Evolutionary conservation across 1,140 invertebrate species (phyloP).

Genomic region (Drosophila persimilis): DNA sequence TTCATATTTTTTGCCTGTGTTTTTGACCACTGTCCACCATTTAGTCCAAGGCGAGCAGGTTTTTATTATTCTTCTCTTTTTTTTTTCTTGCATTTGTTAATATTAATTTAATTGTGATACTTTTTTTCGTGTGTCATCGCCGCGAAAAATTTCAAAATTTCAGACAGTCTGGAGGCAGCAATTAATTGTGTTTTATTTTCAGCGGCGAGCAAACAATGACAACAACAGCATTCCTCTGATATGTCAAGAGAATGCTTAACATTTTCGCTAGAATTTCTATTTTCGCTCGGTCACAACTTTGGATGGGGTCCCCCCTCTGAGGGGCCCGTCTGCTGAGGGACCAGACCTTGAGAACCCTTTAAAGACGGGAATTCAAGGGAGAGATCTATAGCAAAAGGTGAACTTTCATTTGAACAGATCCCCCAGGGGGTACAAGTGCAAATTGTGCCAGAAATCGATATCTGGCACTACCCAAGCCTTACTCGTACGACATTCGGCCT

Average conservation of each 20-base stretch:
- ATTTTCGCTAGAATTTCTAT: slow-evolving; percentile 74
- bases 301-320: not conserved
- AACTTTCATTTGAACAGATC: too few species aligned
- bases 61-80: slow-evolving; percentile 2
- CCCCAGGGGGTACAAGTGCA: not conserved
- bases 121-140: slow-evolving; percentile 52
- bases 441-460: slow-evolving; percentile 29
- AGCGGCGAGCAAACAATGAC: slow-evolving; percentile 26
- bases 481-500: not conserved
- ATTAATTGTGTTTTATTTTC: slow-evolving; percentile 12
- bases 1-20: slow-evolving; percentile 8
- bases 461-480: not conserved
- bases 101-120: slow-evolving; percentile 31
- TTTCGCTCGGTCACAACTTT: slow-evolving; percentile 30
- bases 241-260: slow-evolving; percentile 73
- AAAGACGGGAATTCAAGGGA: not conserved
- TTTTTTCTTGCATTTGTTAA: slow-evolving; percentile 1
- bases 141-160: slow-evolving; percentile 16
- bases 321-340: not conserved
- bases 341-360: slow-evolving; percentile 27
- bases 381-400: too few species aligned
- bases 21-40: slow-evolving; percentile 40
- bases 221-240: slow-evolving; percentile 64
- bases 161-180: slow-evolving; percentile 48
- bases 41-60: slow-evolving; percentile 68